Conservation (phyloP, 2,797 vertebrate genomes). For the Rhinogobio ventralis region DNA sequence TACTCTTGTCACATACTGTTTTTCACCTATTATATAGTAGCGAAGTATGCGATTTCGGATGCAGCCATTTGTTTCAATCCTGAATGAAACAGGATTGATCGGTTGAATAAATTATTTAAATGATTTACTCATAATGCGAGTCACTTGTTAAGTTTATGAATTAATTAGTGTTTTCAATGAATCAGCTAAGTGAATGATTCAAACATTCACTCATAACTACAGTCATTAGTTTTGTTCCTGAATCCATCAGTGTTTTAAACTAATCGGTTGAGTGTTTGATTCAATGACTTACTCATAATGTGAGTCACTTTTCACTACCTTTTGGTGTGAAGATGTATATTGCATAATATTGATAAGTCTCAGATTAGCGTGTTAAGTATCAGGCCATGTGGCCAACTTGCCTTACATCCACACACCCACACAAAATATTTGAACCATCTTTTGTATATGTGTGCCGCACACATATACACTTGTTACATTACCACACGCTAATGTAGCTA, state of each 20-base stretch:
- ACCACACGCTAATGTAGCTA: conserved; percentile 58
- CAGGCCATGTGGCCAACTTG: conserved; percentile 23
- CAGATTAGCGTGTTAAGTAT: conserved; percentile 15
- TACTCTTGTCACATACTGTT: neutral
- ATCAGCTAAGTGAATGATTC: neutral
- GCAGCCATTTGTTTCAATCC: neutral
- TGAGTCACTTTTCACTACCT: neutral
- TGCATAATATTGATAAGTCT: neutral
- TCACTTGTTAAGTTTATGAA: neutral
- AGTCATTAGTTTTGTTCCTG: neutral
- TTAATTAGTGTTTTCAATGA: neutral
- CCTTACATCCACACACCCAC: conserved; percentile 24
- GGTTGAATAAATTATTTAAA: conserved; percentile 11
- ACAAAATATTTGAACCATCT: conserved; percentile 46
- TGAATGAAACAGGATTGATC: neutral
- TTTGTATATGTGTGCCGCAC: conserved; percentile 13
- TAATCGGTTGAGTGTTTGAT: neutral
- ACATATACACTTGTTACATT: conserved; percentile 52
- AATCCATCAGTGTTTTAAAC: neutral
- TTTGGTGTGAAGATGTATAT: neutral
- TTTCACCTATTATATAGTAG: neutral
- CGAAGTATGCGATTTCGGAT: neutral
- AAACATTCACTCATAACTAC: neutral
- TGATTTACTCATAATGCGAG: neutral
- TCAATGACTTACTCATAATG: neutral